Evolutionary conservation across 1,140 invertebrate species (phyloP).

Genomic region (Zeugodacus cucurbitae): DNA sequence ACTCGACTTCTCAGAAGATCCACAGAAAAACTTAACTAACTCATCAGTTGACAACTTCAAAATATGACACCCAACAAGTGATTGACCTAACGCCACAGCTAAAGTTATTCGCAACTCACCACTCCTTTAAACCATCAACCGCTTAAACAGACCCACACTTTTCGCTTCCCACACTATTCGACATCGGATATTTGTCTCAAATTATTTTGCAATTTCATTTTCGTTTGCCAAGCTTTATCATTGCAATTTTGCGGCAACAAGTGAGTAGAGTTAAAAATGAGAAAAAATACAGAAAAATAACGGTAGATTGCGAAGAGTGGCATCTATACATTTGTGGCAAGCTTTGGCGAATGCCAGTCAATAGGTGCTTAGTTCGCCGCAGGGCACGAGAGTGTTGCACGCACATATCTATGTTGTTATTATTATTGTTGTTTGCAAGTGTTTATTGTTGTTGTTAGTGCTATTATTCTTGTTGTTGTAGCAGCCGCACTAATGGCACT

Average conservation of each 20-base stretch:
- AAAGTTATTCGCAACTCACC: background rate
- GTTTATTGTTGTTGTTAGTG: background rate
- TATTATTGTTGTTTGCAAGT: background rate
- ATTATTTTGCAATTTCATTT: slow-evolving; percentile 39
- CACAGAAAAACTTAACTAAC: background rate
- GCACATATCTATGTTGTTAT: background rate
- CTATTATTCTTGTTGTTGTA: background rate
- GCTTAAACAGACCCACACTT: background rate
- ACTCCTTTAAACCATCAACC: background rate
- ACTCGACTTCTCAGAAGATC: too few relatives aligned
- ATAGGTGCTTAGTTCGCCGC: background rate
- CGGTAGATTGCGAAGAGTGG: background rate
- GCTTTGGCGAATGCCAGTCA: background rate
- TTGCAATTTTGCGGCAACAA: background rate
- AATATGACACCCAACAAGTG: background rate
- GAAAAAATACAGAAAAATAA: background rate
- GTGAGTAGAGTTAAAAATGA: background rate
- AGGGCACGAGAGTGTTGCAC: background rate
- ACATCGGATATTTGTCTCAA: slow-evolving; percentile 15
- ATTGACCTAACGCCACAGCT: background rate
- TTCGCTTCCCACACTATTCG: background rate
- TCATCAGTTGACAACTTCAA: background rate
- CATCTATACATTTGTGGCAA: background rate
- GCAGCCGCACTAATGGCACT: background rate
- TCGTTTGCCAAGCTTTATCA: background rate